phyloP scores from a whole-genome alignment of 2,113 vertebrate species.

The Emydura subglobosa region DNA sequence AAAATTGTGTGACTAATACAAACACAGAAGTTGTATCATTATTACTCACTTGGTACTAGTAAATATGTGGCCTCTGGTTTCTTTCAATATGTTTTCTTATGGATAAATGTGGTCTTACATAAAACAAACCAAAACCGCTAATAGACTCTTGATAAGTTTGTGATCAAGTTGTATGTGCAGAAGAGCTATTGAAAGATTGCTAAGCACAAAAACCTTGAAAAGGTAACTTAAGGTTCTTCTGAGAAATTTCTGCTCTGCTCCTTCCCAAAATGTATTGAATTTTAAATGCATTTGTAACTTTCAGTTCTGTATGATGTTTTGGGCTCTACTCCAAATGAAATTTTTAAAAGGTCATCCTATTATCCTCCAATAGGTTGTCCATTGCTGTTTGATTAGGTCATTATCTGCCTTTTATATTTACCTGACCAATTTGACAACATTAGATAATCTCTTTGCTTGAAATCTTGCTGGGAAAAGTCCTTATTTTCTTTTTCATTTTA shows the following conservation, averaged over 20 bases:
- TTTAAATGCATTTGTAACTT: neutral
- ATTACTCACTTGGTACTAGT: neutral
- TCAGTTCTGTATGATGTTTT: neutral
- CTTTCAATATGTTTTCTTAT: slow-evolving; percentile 5
- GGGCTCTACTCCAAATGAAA: neutral
- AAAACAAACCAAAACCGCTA: neutral
- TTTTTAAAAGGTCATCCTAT: neutral
- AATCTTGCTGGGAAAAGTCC: neutral
- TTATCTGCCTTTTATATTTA: slow-evolving; percentile 10
- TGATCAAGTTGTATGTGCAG: neutral
- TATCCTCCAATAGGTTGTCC: neutral
- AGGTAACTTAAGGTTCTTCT: neutral
- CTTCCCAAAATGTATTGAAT: neutral
- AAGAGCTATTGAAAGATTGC: neutral
- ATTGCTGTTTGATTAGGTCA: neutral
- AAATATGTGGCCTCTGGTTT: slow-evolving; percentile 1
- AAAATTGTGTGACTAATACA: fast-evolving
- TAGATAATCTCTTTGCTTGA: neutral
- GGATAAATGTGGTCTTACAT: slow-evolving; percentile 14
- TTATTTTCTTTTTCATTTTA: neutral
- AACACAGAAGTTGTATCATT: neutral
- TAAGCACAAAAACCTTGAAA: neutral
- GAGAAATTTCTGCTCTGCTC: neutral
- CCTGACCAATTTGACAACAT: fast-evolving
- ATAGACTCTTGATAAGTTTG: slow-evolving; percentile 12